Evolutionary conservation across 2,113 vertebrate species (phyloP).

Genomic region (Cyanistes caeruleus): DNA sequence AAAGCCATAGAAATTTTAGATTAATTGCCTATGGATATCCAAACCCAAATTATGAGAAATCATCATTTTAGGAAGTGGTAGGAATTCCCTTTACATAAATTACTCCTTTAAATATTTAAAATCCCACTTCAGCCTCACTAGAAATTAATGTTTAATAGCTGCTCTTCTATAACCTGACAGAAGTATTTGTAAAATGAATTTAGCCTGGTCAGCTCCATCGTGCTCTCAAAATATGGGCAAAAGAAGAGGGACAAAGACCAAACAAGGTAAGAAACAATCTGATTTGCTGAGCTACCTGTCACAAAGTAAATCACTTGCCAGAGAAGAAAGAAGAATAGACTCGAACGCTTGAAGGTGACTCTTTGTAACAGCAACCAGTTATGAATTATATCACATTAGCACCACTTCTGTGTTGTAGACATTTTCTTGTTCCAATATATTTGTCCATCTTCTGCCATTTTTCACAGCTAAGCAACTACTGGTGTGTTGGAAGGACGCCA

Average conservation of each 20-base stretch:
- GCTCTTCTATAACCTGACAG: slow-evolving; percentile 9
- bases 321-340: neutral
- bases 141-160: slow-evolving; percentile 62
- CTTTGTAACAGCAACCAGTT: slow-evolving; percentile 3
- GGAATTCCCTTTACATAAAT: slow-evolving; percentile 49
- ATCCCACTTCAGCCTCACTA: slow-evolving; percentile 32
- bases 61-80: neutral
- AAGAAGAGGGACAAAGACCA: neutral
- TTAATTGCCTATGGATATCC: slow-evolving; percentile 14
- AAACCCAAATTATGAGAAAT: slow-evolving; percentile 32
- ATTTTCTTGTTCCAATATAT: slow-evolving; percentile 12
- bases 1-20: slow-evolving; percentile 16
- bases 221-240: neutral
- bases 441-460: slow-evolving; percentile 25
- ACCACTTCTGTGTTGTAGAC: slow-evolving; percentile 30
- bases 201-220: neutral
- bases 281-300: neutral
- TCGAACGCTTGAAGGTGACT: neutral
- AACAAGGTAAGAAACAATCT: neutral
- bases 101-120: slow-evolving; percentile 53
- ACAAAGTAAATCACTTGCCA: neutral
- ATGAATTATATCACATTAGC: slow-evolving; percentile 42
- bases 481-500: slow-evolving; percentile 20
- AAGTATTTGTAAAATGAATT: slow-evolving; percentile 21
- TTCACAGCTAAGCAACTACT: slow-evolving; percentile 36